phyloP scores from a whole-genome alignment of 2,888 invertebrate genomes.

The Oxytorus armatus region DNA sequence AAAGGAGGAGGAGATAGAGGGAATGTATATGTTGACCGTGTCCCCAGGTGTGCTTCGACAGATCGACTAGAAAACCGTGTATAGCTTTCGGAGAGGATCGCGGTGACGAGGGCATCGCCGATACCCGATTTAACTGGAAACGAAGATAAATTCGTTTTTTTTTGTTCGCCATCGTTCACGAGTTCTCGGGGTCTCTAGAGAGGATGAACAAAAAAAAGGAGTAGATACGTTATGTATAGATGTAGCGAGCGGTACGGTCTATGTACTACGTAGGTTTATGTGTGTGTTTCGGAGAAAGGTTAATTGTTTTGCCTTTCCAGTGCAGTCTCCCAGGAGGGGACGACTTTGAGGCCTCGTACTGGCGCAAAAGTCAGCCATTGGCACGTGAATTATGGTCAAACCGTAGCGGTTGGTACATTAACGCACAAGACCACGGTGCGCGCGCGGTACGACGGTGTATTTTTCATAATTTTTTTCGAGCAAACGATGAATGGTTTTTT shows the following conservation, averaged over 20 bases:
- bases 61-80: constrained; percentile 62
- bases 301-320: constrained; percentile 55
- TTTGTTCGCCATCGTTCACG: constrained; percentile 54
- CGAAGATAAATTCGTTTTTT: constrained; percentile 77
- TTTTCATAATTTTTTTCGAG: no score
- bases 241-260: neutral
- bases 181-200: constrained; percentile 24
- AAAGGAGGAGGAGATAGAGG: constrained; percentile 24
- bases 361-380: constrained; percentile 10
- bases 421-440: no score
- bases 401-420: neutral
- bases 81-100: constrained; percentile 52
- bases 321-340: constrained; percentile 16
- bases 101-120: constrained; percentile 68
- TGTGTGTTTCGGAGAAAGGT: constrained; percentile 41
- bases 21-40: constrained; percentile 70
- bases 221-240: constrained; percentile 3
- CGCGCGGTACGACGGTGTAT: no score
- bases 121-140: constrained; percentile 76
- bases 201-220: constrained; percentile 22
- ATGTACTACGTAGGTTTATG: constrained; percentile 4
- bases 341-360: constrained; percentile 9
- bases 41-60: constrained; percentile 75
- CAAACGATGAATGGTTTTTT: no score
- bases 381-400: constrained; percentile 20